Percentiles rank a stretch among this genome's conserved stretches.
Evolutionary conservation across 1,140 invertebrate genomes (phyloP).

Genomic region (Thaumetopoea pityocampa): DNA sequence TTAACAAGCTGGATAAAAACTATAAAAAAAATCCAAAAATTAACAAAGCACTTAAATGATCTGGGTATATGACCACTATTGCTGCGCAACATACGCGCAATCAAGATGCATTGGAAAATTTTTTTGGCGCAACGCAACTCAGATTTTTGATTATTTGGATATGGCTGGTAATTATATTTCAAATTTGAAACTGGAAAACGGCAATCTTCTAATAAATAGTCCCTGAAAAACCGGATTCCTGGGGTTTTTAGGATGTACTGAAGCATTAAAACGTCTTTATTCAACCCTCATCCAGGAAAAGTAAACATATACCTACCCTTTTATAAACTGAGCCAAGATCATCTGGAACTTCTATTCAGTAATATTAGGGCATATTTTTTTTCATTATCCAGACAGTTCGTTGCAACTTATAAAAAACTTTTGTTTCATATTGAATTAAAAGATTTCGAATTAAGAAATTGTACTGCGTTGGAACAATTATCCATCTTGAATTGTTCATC

Average conservation of each 20-base stretch:
- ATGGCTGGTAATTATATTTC: constrained; percentile 2
- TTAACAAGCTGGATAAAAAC: no score
- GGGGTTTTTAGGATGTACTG: constrained; percentile 2
- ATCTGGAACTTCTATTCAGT: constrained; percentile 22
- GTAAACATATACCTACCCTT: constrained; percentile 11
- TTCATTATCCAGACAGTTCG: constrained; percentile 22
- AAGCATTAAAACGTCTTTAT: constrained; percentile 12
- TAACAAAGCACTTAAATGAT: no score
- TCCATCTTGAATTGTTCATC: constrained; percentile 13
- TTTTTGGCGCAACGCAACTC: constrained; percentile 2
- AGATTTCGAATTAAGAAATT: constrained; percentile 15
- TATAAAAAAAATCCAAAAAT: no score
- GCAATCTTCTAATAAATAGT: constrained; percentile 11
- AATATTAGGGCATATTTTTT: constrained; percentile 19
- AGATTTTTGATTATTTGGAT: constrained; percentile 8
- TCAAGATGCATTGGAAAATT: neutral
- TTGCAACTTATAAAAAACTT: constrained; percentile 14
- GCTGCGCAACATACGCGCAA: neutral
- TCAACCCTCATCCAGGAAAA: neutral
- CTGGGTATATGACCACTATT: no score
- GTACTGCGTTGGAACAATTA: constrained; percentile 12
- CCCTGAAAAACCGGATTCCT: constrained; percentile 11
- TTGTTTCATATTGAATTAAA: constrained; percentile 15
- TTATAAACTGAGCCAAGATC: constrained; percentile 21
- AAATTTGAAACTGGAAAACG: constrained; percentile 6